A percentile compares a stretch with the other conserved stretches of the same genome.
Conservation (phyloP, 2,888 invertebrate species). For the Vanessa cardui region DNA sequence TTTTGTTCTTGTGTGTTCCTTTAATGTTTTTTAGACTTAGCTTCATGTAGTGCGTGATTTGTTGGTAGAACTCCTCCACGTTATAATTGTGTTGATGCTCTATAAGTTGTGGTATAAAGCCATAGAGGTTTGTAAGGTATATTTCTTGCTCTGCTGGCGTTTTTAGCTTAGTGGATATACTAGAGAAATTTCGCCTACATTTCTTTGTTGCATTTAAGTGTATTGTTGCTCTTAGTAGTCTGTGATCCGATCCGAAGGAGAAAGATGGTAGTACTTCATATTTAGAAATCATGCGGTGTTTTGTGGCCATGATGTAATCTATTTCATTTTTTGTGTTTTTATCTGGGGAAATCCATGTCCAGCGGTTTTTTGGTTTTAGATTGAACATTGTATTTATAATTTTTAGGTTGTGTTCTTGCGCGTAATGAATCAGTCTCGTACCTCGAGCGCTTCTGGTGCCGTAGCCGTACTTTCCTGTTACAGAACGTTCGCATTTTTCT, state of each 20-base stretch:
- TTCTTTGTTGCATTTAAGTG: conserved; percentile 23
- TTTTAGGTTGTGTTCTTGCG: conserved; percentile 37
- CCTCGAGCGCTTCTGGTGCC: conserved; percentile 34
- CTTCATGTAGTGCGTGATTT: conserved; percentile 25
- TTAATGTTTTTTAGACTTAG: conserved; percentile 31
- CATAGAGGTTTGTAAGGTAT: conserved; percentile 31
- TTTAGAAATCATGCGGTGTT: conserved; percentile 15
- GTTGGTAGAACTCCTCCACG: conserved; percentile 29
- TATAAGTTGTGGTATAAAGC: conserved; percentile 33
- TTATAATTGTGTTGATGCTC: conserved; percentile 8
- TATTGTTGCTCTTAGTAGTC: conserved; percentile 19
- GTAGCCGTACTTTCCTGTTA: conserved; percentile 30
- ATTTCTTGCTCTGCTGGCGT: conserved; percentile 28
- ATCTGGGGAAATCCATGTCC: conserved; percentile 33
- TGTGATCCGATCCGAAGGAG: conserved; percentile 16
- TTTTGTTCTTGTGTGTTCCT: conserved; percentile 21
- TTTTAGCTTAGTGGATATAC: conserved; percentile 29
- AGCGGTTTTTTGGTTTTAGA: conserved; percentile 29
- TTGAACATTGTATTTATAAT: conserved; percentile 38
- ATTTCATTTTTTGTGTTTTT: conserved; percentile 20
- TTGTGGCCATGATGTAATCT: conserved; percentile 24
- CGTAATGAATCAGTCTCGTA: conserved; percentile 37
- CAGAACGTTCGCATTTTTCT: conserved; percentile 24
- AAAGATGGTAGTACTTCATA: conserved; percentile 25
- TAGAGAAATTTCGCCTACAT: conserved; percentile 15